phyloP scores from a whole-genome alignment of 2,888 invertebrate species.

The Agrilus cyanescens region DNA sequence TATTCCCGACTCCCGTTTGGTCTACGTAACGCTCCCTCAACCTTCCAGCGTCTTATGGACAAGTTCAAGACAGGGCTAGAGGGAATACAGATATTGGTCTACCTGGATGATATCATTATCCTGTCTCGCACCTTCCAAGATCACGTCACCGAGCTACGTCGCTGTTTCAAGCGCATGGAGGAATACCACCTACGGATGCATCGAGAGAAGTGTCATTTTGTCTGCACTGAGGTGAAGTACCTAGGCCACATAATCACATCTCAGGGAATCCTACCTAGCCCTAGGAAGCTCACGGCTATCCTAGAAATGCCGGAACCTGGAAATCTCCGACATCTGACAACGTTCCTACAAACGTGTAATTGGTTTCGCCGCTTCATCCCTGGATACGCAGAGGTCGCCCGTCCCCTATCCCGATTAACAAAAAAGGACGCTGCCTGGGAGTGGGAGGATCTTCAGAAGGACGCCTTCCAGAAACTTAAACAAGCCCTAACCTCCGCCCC shows the following conservation, averaged over 20 bases:
- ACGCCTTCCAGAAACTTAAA: constrained; percentile 16
- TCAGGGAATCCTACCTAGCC: constrained; percentile 13
- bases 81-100: constrained; percentile 14
- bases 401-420: constrained; percentile 12
- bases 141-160: constrained; percentile 3
- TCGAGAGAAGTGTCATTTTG: too few relatives aligned
- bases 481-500: constrained; percentile 15
- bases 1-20: too few relatives aligned
- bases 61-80: constrained; percentile 13
- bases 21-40: constrained; percentile 7
- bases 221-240: constrained; percentile 1
- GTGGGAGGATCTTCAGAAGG: constrained; percentile 9
- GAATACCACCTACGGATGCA: too few relatives aligned
- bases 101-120: constrained; percentile 20
- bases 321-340: constrained; percentile 13
- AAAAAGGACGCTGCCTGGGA: constrained; percentile 9
- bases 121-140: constrained; percentile 14
- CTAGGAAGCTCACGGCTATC: constrained; percentile 16
- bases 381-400: constrained; percentile 11
- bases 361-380: constrained; percentile 15
- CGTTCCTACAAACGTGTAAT: constrained; percentile 16
- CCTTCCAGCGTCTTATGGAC: constrained; percentile 16
- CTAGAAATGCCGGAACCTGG: constrained; percentile 7
- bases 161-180: too few relatives aligned
- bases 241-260: constrained; percentile 12